Evolutionary conservation across 2,113 vertebrate species (phyloP).

Genomic region (Origma solitaria): DNA sequence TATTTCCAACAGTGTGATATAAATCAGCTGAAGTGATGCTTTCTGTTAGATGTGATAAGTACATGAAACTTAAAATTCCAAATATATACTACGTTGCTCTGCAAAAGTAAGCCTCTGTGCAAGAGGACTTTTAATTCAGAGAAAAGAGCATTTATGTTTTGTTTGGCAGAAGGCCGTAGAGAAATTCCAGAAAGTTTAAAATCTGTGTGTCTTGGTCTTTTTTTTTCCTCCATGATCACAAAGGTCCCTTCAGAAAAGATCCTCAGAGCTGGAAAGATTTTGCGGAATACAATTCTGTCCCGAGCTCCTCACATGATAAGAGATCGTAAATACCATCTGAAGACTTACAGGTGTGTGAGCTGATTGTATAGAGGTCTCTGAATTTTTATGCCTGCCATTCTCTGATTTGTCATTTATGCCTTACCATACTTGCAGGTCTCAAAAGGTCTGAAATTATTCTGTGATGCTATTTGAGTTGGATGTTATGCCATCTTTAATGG

Average conservation of each 20-base stretch:
- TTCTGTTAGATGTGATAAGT: not conserved
- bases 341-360: constrained; percentile 88
- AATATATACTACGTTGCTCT: not conserved
- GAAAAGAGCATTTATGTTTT: not conserved
- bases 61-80: not conserved
- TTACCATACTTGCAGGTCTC: not conserved
- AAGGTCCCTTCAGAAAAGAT: constrained; percentile 96
- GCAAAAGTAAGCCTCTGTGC: not conserved
- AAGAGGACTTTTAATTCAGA: not conserved
- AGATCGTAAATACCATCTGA: constrained; percentile 96
- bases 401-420: constrained; percentile 1
- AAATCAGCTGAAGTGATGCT: not conserved
- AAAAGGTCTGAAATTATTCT: constrained; percentile 15
- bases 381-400: constrained; percentile 13
- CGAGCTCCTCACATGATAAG: constrained; percentile 95
- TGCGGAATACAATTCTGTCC: constrained; percentile 87
- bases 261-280: constrained; percentile 86
- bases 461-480: constrained; percentile 28
- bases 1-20: not conserved
- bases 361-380: constrained; percentile 16
- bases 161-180: constrained; percentile 20
- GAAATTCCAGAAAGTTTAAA: not conserved
- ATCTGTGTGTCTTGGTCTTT: not conserved
- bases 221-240: not conserved
- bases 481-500: constrained; percentile 31